Evolutionary conservation across 2,113 vertebrate genomes (phyloP), one percentile per base, ranked within the genome.

Genomic region (Todiramphus saurophagus): DNA sequence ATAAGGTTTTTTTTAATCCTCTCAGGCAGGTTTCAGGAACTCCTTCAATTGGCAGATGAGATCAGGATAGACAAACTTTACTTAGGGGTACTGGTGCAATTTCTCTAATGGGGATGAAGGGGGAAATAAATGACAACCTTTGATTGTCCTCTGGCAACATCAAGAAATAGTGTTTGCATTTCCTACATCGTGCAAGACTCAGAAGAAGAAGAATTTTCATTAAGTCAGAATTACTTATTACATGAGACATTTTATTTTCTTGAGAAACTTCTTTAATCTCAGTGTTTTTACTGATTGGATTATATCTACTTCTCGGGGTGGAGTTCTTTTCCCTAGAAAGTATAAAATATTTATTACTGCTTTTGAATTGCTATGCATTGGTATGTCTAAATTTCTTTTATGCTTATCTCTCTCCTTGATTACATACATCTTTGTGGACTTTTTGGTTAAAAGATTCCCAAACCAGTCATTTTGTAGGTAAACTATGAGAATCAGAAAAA

Each of bases 71-170:
- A 89, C 18, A 33, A 68, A 70, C 60, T 85, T 58, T 72, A 18
- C 55, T 55, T 16, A 4, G 35, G 63, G 82, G 48, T 75, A 28
- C 43, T 43, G 56, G 9, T 70, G 84, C 70, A 80, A 96, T 94
- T 83, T 90, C 76, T 93, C 76, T 72, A 58, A 90, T 84, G 84
- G 77, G 62, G 15, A 17, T n/a, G 68, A 64, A 55, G 46, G 18
- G 58, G 53, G 30, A 69, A 83, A 64, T 77, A 92, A 77, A 9
- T 30, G 50, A 21, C 70, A 69, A 76, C 74, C 83, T 95, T 93
- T 75, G 46, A 3, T 9, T 81, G 77, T 90, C 92, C 92, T 87
- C 78, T 97, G 92, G 90, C 82, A 96, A 37, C 50, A 33, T 27
- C 72, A 86, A 0, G 70, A 56, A 43, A 31, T 31, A 20, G 16